Percentiles rank a stretch among this genome's conserved stretches.
phyloP scores from a whole-genome alignment of 1,140 invertebrate genomes.

The Coenobita brevimanus region DNA sequence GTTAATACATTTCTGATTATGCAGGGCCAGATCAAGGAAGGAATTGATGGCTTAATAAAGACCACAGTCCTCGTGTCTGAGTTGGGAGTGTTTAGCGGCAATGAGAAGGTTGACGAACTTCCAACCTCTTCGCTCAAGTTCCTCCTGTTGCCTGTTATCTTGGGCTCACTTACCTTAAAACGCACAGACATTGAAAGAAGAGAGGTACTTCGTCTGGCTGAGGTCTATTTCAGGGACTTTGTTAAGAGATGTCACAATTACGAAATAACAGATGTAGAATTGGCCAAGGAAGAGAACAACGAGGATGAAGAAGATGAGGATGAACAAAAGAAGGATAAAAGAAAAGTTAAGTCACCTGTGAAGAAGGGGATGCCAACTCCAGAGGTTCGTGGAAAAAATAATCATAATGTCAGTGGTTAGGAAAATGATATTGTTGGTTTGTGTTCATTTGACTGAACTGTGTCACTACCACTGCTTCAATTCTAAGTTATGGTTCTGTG shows the following conservation, averaged over 20 bases:
- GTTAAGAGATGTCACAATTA: conserved; percentile 86
- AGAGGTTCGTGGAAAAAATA: too few species aligned
- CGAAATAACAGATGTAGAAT: conserved; percentile 80
- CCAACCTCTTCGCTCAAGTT: conserved; percentile 89
- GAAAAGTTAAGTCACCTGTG: neutral
- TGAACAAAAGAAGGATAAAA: conserved; percentile 37
- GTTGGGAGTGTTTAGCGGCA: conserved; percentile 87
- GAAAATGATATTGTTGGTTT: too few species aligned
- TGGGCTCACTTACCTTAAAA: conserved; percentile 81
- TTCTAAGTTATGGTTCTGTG: too few species aligned
- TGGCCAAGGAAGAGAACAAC: conserved; percentile 72
- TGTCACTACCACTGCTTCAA: too few species aligned
- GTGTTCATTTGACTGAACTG: too few species aligned
- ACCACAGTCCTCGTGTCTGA: conserved; percentile 79
- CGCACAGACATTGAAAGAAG: conserved; percentile 78
- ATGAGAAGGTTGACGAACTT: conserved; percentile 91
- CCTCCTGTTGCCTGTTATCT: conserved; percentile 86
- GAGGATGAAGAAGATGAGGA: conserved; percentile 26
- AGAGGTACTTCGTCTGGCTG: conserved; percentile 82
- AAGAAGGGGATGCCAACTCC: conserved; percentile 53
- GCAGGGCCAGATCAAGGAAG: conserved; percentile 28
- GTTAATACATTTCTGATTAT: neutral
- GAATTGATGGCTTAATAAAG: conserved; percentile 25
- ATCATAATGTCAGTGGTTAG: too few species aligned
- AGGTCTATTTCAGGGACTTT: conserved; percentile 91